Evolutionary conservation across 2,113 vertebrate species (phyloP).

Genomic region (Peucedramus taeniatus): DNA sequence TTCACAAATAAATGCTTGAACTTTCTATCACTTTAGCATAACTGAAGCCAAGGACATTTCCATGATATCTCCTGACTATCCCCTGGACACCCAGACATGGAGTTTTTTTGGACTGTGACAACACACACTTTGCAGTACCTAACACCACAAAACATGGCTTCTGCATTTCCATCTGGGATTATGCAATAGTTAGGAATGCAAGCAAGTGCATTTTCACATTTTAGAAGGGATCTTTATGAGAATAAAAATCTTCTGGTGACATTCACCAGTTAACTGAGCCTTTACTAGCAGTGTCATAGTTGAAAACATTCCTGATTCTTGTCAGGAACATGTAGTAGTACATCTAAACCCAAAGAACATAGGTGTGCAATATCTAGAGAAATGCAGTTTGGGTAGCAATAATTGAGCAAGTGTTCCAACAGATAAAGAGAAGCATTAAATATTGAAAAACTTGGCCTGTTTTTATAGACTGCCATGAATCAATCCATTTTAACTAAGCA

Average conservation of each 20-base stretch:
- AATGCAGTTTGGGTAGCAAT: neutral
- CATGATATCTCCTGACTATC: neutral
- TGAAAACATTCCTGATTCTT: neutral
- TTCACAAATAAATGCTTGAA: neutral
- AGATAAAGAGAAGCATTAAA: neutral
- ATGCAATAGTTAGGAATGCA: neutral
- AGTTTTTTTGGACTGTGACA: neutral
- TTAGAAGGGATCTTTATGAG: neutral
- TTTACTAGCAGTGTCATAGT: neutral
- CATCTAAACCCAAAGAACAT: neutral
- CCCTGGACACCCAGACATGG: neutral
- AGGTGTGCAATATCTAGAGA: neutral
- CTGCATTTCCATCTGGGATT: neutral
- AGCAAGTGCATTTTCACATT: neutral
- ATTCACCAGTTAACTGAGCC: neutral
- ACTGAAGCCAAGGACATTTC: neutral
- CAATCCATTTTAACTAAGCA: neutral
- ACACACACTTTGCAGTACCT: neutral
- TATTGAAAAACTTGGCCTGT: neutral
- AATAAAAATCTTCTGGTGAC: neutral
- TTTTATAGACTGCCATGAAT: neutral
- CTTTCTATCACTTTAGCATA: neutral
- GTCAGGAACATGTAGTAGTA: neutral
- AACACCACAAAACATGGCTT: neutral
- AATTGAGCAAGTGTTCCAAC: rapidly evolving